A percentile compares a stretch with the other conserved stretches of the same genome.
phyloP scores from a whole-genome alignment of 1,140 invertebrate species.

The Littorina saxatilis region DNA sequence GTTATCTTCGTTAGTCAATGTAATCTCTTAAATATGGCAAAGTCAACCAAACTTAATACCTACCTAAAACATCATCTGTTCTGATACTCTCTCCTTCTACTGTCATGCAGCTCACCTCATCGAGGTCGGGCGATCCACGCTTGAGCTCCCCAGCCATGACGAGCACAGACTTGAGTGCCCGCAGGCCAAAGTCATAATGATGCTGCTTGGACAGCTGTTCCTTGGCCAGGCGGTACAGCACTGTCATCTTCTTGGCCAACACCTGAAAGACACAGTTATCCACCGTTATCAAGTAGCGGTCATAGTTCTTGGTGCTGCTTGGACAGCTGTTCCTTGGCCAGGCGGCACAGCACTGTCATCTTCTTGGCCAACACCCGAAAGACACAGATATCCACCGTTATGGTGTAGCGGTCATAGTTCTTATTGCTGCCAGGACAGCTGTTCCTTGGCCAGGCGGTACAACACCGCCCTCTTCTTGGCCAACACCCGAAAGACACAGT shows the following conservation, averaged over 20 bases:
- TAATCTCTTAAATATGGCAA: too few species aligned
- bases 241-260: conserved; percentile 94
- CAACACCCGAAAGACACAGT: conserved; percentile 79
- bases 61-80: too few species aligned
- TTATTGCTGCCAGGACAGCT: conserved; percentile 94
- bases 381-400: background rate
- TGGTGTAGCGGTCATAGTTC: too few species aligned
- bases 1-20: too few species aligned
- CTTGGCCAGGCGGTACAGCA: conserved; percentile 88
- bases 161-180: conserved; percentile 90
- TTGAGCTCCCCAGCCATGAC: conserved; percentile 92
- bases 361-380: conserved; percentile 90
- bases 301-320: conserved; percentile 95
- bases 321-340: conserved; percentile 90
- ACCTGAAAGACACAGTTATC: conserved; percentile 76
- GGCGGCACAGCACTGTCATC: conserved; percentile 91
- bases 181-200: conserved; percentile 94
- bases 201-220: conserved; percentile 94
- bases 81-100: too few species aligned
- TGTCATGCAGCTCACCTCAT: conserved; percentile 83
- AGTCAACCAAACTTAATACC: too few species aligned
- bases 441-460: conserved; percentile 88
- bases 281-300: background rate
- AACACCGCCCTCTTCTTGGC: conserved; percentile 95
- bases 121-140: conserved; percentile 83